Evolutionary conservation across 2,797 vertebrate species (phyloP).

Genomic region (Poecilia gillii): DNA sequence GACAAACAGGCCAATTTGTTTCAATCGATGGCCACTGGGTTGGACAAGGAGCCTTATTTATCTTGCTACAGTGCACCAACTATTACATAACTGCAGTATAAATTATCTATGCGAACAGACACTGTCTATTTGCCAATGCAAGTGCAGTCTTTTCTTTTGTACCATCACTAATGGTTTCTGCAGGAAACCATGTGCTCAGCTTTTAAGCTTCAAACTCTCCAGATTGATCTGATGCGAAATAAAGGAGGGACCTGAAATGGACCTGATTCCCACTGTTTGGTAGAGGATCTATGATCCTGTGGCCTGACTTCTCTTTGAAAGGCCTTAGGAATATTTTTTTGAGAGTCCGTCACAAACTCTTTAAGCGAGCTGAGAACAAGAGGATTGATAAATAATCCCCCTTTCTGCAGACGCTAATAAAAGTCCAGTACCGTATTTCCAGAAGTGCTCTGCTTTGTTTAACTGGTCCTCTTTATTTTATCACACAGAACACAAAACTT

Average conservation of each 20-base stretch:
- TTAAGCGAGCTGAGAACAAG: not conserved
- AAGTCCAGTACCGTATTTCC: not conserved
- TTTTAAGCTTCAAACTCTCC: not conserved
- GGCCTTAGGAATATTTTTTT: not conserved
- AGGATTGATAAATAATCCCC: not conserved
- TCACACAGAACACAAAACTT: constrained; percentile 36
- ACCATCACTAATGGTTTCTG: not conserved
- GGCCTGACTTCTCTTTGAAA: not conserved
- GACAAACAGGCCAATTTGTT: not conserved
- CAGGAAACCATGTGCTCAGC: not conserved
- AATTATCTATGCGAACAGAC: not conserved
- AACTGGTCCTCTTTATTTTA: constrained; percentile 26
- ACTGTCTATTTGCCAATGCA: not conserved
- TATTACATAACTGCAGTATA: not conserved
- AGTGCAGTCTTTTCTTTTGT: not conserved
- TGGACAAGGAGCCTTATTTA: not conserved
- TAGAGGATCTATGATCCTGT: not conserved
- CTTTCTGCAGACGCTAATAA: not conserved
- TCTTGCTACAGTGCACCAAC: not conserved
- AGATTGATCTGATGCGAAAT: not conserved
- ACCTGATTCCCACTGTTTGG: not conserved
- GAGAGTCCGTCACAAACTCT: not conserved
- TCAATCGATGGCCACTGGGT: not conserved
- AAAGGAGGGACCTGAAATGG: not conserved
- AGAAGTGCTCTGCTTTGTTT: constrained; percentile 3